Evolutionary conservation across 64 coral and sea anemone genomes (phyloP).

Genomic region (Cladopsammia gracilis): DNA sequence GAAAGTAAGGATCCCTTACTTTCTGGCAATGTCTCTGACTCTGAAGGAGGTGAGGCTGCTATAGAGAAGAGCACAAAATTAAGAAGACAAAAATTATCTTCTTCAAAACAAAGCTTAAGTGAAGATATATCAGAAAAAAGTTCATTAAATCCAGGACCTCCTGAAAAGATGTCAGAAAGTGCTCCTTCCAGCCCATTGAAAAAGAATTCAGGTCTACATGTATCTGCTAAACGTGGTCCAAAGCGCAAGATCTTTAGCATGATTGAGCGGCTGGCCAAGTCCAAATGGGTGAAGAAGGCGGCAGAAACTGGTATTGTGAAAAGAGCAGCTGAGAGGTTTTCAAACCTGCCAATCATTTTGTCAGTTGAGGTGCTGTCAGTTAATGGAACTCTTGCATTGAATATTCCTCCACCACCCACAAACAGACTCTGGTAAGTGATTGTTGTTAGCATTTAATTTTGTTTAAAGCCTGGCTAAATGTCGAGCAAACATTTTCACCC

Average conservation of each 20-base stretch:
- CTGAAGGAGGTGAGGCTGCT: neutral
- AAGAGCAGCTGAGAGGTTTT: constrained; percentile 95
- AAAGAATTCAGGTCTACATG: neutral
- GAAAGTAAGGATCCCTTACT: constrained; percentile 15
- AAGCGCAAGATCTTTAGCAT: constrained; percentile 91
- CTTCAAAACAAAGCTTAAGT: constrained; percentile 64
- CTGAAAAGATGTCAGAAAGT: constrained; percentile 10
- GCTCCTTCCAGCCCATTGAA: constrained; percentile 1
- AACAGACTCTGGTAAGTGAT: constrained; percentile 95
- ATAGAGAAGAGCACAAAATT: neutral
- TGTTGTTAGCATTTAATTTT: neutral
- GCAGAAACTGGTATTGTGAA: constrained; percentile 97
- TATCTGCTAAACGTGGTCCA: constrained; percentile 50
- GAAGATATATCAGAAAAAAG: constrained; percentile 50
- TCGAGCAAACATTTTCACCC: too few relatives aligned
- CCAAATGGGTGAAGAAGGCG: constrained; percentile 99
- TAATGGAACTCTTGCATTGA: constrained; percentile 89
- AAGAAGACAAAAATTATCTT: constrained; percentile 5
- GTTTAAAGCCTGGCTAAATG: too few relatives aligned
- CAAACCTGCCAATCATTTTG: constrained; percentile 94
- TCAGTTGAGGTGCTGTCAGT: constrained; percentile 89
- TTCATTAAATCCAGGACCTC: neutral
- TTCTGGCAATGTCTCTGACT: neutral
- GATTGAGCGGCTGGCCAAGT: constrained; percentile 93
- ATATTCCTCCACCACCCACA: constrained; percentile 96